These are phyloP conservation scores for Euleptes europaea DNA, from an alignment of 2,113 vertebrate genomes.

Conservation along the genomic window DNA sequence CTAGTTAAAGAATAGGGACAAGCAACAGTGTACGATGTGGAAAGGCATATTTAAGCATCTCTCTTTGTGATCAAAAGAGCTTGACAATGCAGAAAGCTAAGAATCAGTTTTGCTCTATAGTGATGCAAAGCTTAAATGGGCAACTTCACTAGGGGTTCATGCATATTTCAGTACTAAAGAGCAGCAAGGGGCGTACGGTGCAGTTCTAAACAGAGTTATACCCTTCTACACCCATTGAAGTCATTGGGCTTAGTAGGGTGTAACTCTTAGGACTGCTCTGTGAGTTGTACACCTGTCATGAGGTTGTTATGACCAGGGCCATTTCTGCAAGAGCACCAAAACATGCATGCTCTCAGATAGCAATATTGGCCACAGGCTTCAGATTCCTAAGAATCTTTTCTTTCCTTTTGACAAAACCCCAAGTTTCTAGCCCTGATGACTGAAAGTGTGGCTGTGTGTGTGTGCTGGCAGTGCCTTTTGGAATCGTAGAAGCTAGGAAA, in stretches of 20 bases:
- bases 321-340: neutral
- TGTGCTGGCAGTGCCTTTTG: neutral
- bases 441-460: neutral
- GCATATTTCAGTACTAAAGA: neutral
- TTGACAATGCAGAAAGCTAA: neutral
- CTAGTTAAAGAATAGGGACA: neutral
- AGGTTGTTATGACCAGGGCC: neutral
- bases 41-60: neutral
- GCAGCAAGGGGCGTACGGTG: neutral
- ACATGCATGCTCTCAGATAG: neutral
- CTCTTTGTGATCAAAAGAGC: neutral
- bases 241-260: too few species aligned
- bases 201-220: too few species aligned
- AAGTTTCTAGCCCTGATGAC: neutral
- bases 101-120: neutral
- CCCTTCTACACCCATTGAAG: too few species aligned
- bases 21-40: neutral
- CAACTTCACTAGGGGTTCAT: neutral
- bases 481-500: neutral
- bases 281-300: neutral
- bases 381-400: neutral
- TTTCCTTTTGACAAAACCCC: neutral
- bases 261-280: too few species aligned
- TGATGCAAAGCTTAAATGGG: neutral
- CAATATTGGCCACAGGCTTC: neutral